phyloP scores from a whole-genome alignment of 2,797 vertebrate genomes.

The Cyclopterus lumpus region DNA sequence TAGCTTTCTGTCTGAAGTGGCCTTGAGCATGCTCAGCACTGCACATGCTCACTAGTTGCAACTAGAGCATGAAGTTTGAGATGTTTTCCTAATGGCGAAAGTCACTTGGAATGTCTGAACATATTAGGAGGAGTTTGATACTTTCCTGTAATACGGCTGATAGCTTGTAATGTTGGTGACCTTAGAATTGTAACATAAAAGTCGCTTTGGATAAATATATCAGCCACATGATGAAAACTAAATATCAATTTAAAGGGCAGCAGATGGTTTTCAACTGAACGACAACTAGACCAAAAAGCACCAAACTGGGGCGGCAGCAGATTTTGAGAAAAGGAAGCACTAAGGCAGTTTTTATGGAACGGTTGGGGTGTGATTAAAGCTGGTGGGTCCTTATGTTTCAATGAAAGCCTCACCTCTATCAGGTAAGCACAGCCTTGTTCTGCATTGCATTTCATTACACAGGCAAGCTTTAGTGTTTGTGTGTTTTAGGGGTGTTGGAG shows the following conservation, averaged over 20 bases:
- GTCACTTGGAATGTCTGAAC: background rate
- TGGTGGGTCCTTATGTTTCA: conserved; percentile 34
- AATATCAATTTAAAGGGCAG: background rate
- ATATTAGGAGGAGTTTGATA: background rate
- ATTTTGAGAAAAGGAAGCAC: no score
- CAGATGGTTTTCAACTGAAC: no score
- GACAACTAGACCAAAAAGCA: no score
- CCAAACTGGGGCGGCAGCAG: no score
- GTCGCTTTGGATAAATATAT: background rate
- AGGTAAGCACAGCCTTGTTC: conserved; percentile 33
- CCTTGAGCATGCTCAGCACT: conserved; percentile 21
- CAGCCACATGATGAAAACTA: background rate
- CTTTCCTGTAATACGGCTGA: background rate
- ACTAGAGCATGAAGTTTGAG: conserved; percentile 1
- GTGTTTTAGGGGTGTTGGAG: conserved; percentile 58
- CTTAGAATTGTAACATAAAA: background rate
- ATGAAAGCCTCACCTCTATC: conserved; percentile 11
- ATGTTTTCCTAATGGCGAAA: background rate
- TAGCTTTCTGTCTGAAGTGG: conserved; percentile 13
- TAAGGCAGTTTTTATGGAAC: background rate
- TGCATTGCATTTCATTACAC: conserved; percentile 26
- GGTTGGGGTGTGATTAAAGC: conserved; percentile 1
- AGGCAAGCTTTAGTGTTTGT: conserved; percentile 50
- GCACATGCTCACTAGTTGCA: background rate
- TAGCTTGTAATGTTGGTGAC: background rate